phyloP scores from a whole-genome alignment of 2,797 vertebrate genomes.

The Falco peregrinus region DNA sequence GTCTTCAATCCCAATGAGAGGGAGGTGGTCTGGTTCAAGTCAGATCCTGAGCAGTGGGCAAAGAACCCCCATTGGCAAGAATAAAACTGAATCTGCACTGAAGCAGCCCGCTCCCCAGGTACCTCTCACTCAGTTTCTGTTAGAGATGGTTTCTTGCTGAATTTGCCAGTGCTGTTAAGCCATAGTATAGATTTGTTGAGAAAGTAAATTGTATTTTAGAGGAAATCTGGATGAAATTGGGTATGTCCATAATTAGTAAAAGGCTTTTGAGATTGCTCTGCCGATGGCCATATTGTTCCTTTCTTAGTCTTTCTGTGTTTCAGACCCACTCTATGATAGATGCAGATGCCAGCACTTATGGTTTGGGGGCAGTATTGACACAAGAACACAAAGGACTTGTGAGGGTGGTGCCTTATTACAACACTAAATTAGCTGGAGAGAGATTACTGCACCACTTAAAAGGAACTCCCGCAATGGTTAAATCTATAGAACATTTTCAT shows the following conservation, averaged over 20 bases:
- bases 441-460: slow-evolving; percentile 67
- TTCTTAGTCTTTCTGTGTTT: background rate
- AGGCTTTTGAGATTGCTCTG: background rate
- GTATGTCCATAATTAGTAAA: background rate
- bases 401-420: slow-evolving; percentile 70
- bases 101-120: background rate
- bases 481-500: slow-evolving; percentile 68
- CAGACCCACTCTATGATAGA: slow-evolving; percentile 57
- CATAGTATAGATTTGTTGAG: background rate
- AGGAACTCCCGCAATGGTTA: slow-evolving; percentile 65
- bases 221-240: background rate
- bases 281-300: background rate
- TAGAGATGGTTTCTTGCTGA: background rate
- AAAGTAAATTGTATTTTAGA: background rate
- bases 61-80: background rate
- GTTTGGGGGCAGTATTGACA: slow-evolving; percentile 73
- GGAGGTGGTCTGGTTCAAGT: background rate
- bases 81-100: background rate
- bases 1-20: fast-evolving
- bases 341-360: slow-evolving; percentile 68
- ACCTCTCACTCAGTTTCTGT: background rate
- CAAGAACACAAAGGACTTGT: slow-evolving; percentile 66
- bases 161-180: background rate
- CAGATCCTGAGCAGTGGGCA: background rate
- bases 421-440: slow-evolving; percentile 64